Base-by-base conservation (phyloP, 2,888 invertebrate species). In the Labia minor region DNA sequence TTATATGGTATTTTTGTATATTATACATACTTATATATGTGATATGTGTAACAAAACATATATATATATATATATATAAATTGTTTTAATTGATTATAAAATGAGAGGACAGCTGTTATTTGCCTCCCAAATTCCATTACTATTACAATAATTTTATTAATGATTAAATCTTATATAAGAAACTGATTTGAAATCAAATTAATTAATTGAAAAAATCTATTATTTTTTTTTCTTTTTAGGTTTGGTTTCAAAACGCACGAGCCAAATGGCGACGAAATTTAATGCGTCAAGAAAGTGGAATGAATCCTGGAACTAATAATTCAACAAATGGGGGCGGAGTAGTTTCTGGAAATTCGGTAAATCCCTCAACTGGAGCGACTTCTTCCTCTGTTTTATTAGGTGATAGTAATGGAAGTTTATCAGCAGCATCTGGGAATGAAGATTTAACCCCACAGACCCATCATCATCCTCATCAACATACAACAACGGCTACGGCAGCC, bases 201-300 rank as follows among this genome's bases (percentile, higher is more conserved):
- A 61, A 19, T 19, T 66, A 62, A 66, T 65, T 20, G 33, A n/a
- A n/a, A n/a, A n/a, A n/a, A n/a, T n/a, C n/a, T n/a, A n/a, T n/a
- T n/a, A n/a, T n/a, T n/a, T n/a, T 33, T 33, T 11, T 49, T 64
- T 71, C 65, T 61, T 71, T 73, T 11, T 74, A 98, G 96, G 97
- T 98, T 1, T 98, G 98, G 98, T 98, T 98, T 79, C 98, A 99
- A 85, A 99, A 99, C 77, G 97, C 98, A 0, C 83, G 98, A 65
- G 99, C 98, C 37, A 99, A 99, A 81, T 98, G 95, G 91, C 86
- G 99, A 71, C 86, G 98, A 65, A 96, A 92, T 78, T 85, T 92
- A 76, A 90, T 92, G 89, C 81, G 92, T 65, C 92, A 92, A 75
- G 92, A 93, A 75, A 84, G 85, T 33, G 74, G 75, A 18, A 76